Evolutionary conservation across 1,140 invertebrate species (phyloP).

Genomic region (Daktulosphaira vitifoliae): DNA sequence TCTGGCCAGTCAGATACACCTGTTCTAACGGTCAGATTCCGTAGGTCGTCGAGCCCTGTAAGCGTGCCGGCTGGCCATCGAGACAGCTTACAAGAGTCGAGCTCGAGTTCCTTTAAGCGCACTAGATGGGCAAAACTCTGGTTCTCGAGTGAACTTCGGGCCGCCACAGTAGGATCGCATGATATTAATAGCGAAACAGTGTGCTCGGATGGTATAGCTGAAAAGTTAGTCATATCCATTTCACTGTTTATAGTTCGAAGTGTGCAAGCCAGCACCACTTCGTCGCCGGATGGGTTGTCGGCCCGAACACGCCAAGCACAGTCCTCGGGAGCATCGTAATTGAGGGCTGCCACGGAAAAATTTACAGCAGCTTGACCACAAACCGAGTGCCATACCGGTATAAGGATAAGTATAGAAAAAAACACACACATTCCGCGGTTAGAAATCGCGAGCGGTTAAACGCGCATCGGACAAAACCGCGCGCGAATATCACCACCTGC

Average conservation of each 20-base stretch:
- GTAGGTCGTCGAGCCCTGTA: constrained; percentile 60
- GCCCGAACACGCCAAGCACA: constrained; percentile 58
- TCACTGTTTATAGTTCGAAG: constrained; percentile 70
- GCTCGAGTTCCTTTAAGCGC: constrained; percentile 63
- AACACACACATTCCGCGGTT: background rate
- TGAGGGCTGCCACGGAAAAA: constrained; percentile 49
- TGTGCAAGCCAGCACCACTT: constrained; percentile 68
- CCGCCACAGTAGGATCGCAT: constrained; percentile 65
- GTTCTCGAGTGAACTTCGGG: constrained; percentile 61
- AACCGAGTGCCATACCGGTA: constrained; percentile 6
- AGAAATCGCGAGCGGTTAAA: background rate
- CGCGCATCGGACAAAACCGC: background rate
- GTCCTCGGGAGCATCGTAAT: constrained; percentile 73
- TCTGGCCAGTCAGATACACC: constrained; percentile 64
- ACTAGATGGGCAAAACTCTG: constrained; percentile 69
- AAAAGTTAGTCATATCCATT: constrained; percentile 78
- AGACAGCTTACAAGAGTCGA: constrained; percentile 76
- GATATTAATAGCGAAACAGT: constrained; percentile 67
- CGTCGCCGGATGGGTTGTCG: constrained; percentile 45
- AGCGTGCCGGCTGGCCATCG: constrained; percentile 65
- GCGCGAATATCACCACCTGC: too few species aligned
- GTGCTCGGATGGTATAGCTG: constrained; percentile 72
- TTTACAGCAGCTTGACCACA: constrained; percentile 41
- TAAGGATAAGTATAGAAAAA: background rate
- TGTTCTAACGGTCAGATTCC: constrained; percentile 71